Evolutionary conservation across 2,797 vertebrate species (phyloP).

Genomic region (Xenops minutus): DNA sequence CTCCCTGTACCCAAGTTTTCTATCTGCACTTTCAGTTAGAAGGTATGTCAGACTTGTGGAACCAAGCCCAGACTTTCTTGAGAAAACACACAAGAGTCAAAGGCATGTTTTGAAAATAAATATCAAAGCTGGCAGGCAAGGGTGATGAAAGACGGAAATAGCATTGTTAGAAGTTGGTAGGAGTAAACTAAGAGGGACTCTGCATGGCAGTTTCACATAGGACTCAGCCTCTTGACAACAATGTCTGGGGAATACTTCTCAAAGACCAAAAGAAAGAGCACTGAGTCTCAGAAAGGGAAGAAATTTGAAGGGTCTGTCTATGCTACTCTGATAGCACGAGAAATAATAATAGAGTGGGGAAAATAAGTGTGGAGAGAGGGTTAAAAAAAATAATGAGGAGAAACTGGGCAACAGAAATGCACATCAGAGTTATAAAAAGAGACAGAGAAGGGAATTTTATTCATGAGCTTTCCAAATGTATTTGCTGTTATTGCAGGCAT

Average conservation of each 20-base stretch:
- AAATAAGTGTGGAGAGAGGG: background rate
- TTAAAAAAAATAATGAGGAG: background rate
- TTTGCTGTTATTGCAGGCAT: conserved; percentile 14
- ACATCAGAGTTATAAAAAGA: conserved; percentile 42
- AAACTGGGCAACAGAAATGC: conserved; percentile 15
- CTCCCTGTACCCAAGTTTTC: background rate
- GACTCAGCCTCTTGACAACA: background rate
- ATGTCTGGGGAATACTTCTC: background rate
- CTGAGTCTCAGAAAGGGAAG: background rate
- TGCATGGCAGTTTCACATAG: background rate
- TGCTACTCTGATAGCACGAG: background rate
- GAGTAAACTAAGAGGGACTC: background rate
- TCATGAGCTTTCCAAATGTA: conserved; percentile 47
- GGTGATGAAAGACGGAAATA: background rate
- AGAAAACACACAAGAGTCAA: conserved; percentile 28
- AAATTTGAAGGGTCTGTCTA: conserved; percentile 11
- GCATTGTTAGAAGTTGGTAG: background rate
- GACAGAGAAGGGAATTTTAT: conserved; percentile 56
- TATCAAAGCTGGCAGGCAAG: conserved; percentile 1
- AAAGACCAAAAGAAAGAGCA: conserved; percentile 1
- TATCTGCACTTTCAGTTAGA: background rate
- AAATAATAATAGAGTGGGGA: background rate
- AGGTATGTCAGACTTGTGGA: conserved; percentile 30
- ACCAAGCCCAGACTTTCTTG: background rate
- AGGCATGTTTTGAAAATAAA: conserved; percentile 58